A percentile compares a stretch with the other conserved stretches of the same genome.
Evolutionary conservation across 2,888 invertebrate genomes (phyloP).

Genomic region (Timema cristinae): DNA sequence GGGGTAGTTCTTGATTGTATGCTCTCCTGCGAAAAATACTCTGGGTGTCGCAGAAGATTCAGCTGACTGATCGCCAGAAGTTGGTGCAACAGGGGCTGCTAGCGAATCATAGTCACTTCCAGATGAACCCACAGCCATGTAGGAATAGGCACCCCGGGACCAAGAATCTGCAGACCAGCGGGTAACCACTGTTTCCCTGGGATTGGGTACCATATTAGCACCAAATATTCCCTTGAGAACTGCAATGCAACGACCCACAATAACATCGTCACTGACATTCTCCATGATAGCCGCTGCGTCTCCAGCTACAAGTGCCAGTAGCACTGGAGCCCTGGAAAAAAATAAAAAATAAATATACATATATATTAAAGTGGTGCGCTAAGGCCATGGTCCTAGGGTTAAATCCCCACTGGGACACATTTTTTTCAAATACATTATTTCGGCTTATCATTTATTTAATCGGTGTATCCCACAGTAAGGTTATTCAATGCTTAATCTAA

Average conservation of each 20-base stretch:
- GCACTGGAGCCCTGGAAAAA: conserved; percentile 72
- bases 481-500: no score
- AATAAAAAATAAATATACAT: conserved; percentile 24
- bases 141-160: conserved; percentile 95
- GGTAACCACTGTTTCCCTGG: conserved; percentile 88
- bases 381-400: no score
- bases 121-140: conserved; percentile 92
- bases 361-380: no score
- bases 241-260: conserved; percentile 91
- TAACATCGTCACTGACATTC: conserved; percentile 95
- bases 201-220: conserved; percentile 79
- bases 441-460: no score
- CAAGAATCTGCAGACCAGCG: conserved; percentile 97
- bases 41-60: conserved; percentile 44
- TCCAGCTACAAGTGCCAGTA: conserved; percentile 92
- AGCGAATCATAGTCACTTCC: conserved; percentile 95
- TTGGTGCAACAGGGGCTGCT: conserved; percentile 84
- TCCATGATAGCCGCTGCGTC: conserved; percentile 96
- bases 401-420: no score
- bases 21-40: conserved; percentile 89
- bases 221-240: conserved; percentile 95
- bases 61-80: conserved; percentile 47
- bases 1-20: conserved; percentile 96
- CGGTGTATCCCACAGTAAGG: no score
- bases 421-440: no score